Evolutionary conservation across 2,113 vertebrate species (phyloP), one percentile per base, ranked within the genome.

Genomic region (Galbula dea): DNA sequence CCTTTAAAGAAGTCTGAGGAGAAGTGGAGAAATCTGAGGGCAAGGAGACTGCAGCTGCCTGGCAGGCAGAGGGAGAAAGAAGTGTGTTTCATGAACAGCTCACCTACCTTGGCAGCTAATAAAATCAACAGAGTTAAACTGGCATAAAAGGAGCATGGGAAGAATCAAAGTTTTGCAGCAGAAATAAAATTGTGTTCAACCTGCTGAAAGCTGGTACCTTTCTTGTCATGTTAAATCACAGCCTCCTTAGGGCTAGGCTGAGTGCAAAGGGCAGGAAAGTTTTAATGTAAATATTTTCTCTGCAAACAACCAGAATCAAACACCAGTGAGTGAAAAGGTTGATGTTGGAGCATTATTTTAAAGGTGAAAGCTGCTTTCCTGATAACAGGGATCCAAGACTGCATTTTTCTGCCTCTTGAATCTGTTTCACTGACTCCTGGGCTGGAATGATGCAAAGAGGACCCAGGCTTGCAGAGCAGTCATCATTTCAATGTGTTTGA

Each of bases 101-200:
- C 69, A 52, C 48, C 79, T 67, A 57, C 32, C 22, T 21, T 90
- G 49, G 32, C 90, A 94, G 73, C 61, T 93, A 78, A 92, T 78
- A 95, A 95, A 88, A 96, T 65, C 76, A 27, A 17, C 82, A 63
- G 37, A 89, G 79, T 63, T 88, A 92, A 96, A 67, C 66, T 48
- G 66, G 32, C 49, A 69, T 73, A 84, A 92, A 92, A 61, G 52
- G 57, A 83, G 20, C 41, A 30, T 12, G 24, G 36, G 24, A 51
- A 79, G 21, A 92, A 84, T 3, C 26, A 93, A 74, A 89, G 13
- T n/a, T 89, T 76, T 89, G 46, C 22, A 62, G 57, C 16, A 83
- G 76, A 78, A 90, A 76, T 45, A 89, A 66, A 92, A 79, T 37
- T 58, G 41, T 41, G 15, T 82, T 86, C 75, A 82, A 87, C 21